phyloP scores from a whole-genome alignment of 2,888 invertebrate species.

The Cataglyphis rosenhaueri region DNA sequence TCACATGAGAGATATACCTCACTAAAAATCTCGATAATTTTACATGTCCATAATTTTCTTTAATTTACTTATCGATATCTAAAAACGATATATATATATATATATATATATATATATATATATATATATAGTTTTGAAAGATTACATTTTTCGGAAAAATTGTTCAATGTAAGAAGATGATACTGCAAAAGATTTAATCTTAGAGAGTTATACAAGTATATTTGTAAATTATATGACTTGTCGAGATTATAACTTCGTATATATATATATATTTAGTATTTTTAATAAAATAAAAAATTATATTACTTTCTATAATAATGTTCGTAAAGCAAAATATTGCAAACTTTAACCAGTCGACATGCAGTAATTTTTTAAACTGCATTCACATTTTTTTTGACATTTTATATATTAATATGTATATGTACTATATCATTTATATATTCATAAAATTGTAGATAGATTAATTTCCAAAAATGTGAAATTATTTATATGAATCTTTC shows the following conservation, averaged over 20 bases:
- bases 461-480: slow-evolving; percentile 13
- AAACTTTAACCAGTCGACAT: slow-evolving; percentile 13
- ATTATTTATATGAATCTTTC: background rate
- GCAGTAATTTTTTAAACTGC: background rate
- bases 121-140: background rate
- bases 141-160: background rate
- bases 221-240: slow-evolving; percentile 21
- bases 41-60: background rate
- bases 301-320: background rate
- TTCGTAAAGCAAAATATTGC: slow-evolving; percentile 15
- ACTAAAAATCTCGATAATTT: slow-evolving; percentile 7
- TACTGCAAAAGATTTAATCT: slow-evolving; percentile 3
- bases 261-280: background rate
- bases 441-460: background rate
- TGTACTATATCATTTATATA: background rate
- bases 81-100: background rate
- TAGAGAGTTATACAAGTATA: background rate
- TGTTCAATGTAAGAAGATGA: background rate
- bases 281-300: slow-evolving; percentile 22
- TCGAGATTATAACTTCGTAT: slow-evolving; percentile 15
- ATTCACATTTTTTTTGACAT: background rate
- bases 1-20: background rate
- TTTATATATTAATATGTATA: background rate
- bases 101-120: slow-evolving; percentile 9
- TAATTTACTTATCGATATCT: background rate